phyloP scores from a whole-genome alignment of 2,113 vertebrate genomes.

The Nothocercus julius region DNA sequence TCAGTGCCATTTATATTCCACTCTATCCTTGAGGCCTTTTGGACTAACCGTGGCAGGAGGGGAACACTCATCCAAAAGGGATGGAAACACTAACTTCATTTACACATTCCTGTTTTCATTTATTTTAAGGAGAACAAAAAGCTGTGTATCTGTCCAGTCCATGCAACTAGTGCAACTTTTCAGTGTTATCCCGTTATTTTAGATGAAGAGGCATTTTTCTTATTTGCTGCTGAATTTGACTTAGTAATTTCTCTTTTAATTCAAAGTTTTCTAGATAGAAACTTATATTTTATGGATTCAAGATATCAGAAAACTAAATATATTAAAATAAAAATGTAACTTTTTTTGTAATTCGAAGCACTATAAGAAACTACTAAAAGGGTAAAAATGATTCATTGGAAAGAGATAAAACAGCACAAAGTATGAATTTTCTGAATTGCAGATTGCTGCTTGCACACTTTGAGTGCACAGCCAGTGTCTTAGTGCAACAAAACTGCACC shows the following conservation, averaged over 20 bases:
- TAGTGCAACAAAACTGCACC: background rate
- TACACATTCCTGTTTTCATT: background rate
- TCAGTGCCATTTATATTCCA: constrained; percentile 10
- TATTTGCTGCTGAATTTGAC: background rate
- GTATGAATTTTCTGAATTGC: background rate
- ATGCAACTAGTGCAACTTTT: background rate
- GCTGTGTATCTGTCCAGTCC: background rate
- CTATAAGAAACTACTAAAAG: background rate
- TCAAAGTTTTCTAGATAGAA: background rate
- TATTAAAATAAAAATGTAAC: background rate
- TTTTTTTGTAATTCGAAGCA: background rate
- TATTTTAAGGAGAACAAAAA: background rate
- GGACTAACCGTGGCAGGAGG: background rate
- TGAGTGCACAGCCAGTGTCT: background rate
- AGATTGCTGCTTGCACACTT: background rate
- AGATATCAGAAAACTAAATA: background rate
- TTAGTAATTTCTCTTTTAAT: background rate
- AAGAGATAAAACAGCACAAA: background rate
- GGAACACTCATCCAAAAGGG: background rate
- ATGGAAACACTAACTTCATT: background rate
- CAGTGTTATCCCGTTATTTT: background rate
- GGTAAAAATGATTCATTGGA: background rate
- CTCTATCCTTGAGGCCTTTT: background rate
- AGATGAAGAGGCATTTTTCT: background rate
- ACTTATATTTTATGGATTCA: background rate